Evolutionary conservation across 2,888 invertebrate species (phyloP), one percentile per base, ranked within the genome.

Genomic region (Arge pagana): DNA sequence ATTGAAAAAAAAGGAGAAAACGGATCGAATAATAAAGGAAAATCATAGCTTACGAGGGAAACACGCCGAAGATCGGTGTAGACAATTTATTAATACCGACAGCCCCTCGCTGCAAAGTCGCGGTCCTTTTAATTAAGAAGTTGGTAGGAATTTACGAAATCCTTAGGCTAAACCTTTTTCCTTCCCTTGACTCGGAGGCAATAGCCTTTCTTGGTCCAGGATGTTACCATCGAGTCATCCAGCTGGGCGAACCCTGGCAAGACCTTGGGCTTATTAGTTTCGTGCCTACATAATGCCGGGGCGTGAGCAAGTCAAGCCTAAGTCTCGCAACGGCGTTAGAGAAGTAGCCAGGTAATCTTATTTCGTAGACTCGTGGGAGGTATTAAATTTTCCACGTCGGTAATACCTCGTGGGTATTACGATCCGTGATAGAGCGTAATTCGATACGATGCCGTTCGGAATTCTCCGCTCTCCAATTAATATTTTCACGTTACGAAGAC

Each of bases 111-210:
- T n/a, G n/a, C 42, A 19, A 30, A 33, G 31, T 33, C 23, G 23
- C 19, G 45, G 33, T 33, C 31, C 33, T 45, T 45, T 45, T 45
- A 45, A 45, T 45, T 45, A 45, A 45, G 45, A 45, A 45, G 33
- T 45, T 45, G 23, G 18, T 23, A 21, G 45, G 23, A 45, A 45
- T 45, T 45, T 45, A 35, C 33, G 33, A 45, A 45, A 45, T 45
- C 45, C 45, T 16, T 16, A 35, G 33, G 31, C 21, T 45, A 13
- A 45, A 23, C 45, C 45, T 45, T 45, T 45, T 45, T 45, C 45
- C 33, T 35, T 23, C 15, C 18, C n/a, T 30, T 15, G 15, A 35
- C 23, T 35, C 11, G 23, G 4, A 30, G 45, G 11, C 28, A 19
- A 8, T 10, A 19, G 30, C 30, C 11, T 42, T 30, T 45, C 35